A percentile compares a stretch with the other conserved stretches of the same genome.
These are phyloP conservation scores for human DNA, from an alignment of 2,113 vertebrate species.

Conservation along the genomic window DNA sequence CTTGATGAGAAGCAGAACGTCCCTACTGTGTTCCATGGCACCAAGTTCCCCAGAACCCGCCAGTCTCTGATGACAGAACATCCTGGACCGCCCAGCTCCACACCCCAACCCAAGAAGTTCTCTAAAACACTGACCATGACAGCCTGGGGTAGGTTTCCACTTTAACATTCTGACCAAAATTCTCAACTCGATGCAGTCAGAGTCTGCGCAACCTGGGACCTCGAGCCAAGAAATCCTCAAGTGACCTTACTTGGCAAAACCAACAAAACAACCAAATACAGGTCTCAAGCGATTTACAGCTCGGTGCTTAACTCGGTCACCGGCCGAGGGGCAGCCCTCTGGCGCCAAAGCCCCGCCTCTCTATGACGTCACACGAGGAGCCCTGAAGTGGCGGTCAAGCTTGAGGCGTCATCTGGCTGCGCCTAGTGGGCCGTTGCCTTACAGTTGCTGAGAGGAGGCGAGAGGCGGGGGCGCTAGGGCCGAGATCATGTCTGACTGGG, in stretches of 20 bases:
- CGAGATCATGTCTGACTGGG: constrained; percentile 48
- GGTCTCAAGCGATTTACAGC: rapidly evolving
- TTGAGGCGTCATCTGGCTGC: not conserved
- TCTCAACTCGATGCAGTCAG: not conserved
- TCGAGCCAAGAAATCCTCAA: not conserved
- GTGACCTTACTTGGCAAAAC: not conserved
- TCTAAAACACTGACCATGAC: not conserved
- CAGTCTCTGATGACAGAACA: not conserved
- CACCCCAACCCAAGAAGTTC: not conserved
- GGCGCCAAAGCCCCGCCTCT: rapidly evolving
- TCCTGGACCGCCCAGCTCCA: not conserved
- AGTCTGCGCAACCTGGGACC: not conserved
- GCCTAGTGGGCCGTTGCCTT: not conserved
- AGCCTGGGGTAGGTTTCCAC: not conserved
- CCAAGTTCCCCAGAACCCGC: not conserved
- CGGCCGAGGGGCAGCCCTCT: rapidly evolving
- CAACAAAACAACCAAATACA: not conserved
- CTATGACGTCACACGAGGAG: not conserved
- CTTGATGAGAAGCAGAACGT: not conserved
- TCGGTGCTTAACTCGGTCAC: rapidly evolving
- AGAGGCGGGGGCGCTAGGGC: rapidly evolving
- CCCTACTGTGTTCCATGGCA: not conserved
- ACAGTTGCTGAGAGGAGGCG: not conserved
- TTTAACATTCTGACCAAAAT: not conserved
- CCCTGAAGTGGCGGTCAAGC: not conserved